Percentiles rank a stretch among this genome's conserved stretches.
These are phyloP conservation scores for Corvus hawaiiensis DNA, from an alignment of 2,113 vertebrate genomes.

Conservation along the genomic window DNA sequence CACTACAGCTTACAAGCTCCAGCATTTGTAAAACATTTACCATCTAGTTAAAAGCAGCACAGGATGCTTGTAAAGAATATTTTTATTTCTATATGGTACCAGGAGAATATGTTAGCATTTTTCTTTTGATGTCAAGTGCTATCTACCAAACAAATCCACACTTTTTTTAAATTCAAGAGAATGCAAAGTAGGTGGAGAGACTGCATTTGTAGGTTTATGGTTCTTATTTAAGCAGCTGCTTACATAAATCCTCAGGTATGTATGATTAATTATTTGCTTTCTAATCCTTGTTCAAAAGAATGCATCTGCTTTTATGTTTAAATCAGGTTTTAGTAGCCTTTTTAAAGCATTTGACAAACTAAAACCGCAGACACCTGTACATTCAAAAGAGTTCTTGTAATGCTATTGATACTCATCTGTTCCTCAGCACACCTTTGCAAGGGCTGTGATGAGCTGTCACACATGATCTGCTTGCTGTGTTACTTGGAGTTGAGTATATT, in stretches of 20 bases:
- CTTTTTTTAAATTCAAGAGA: not conserved
- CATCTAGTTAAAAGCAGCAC: not conserved
- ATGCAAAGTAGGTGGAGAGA: conserved; percentile 1
- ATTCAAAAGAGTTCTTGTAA: not conserved
- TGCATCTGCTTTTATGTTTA: conserved; percentile 43
- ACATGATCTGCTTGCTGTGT: not conserved
- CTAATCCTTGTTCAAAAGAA: conserved; percentile 54
- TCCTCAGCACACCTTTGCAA: not conserved
- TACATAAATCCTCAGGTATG: conserved; percentile 48
- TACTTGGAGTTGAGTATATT: not conserved
- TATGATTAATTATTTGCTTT: conserved; percentile 48
- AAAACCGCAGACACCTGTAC: not conserved
- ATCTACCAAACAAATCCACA: not conserved
- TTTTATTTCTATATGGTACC: not conserved
- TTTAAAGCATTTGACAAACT: conserved; percentile 14
- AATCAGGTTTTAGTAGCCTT: conserved; percentile 26
- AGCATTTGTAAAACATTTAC: conserved; percentile 29
- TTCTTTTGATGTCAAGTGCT: not conserved
- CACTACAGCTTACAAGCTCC: not conserved
- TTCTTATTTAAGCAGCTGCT: conserved; percentile 35
- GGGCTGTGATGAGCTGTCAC: not conserved
- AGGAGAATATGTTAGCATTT: not conserved
- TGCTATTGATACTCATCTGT: not conserved
- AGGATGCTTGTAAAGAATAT: not conserved
- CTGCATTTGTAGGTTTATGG: not conserved